phyloP scores from a whole-genome alignment of 2,888 invertebrate genomes.

The Miltochrista miniata region DNA sequence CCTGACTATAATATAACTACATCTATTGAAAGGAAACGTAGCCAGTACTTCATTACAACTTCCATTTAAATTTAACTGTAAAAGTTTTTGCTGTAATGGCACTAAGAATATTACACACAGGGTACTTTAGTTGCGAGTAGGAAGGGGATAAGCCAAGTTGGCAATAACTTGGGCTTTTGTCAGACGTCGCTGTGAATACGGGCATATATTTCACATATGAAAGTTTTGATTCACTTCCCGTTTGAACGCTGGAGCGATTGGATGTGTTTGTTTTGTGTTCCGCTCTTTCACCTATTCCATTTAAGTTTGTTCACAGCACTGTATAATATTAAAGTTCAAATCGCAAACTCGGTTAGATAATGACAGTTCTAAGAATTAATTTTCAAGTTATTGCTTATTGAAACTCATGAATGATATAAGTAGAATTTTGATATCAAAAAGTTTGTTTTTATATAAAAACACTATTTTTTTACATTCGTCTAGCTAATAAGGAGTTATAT shows the following conservation, averaged over 20 bases:
- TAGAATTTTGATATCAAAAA: too few relatives aligned
- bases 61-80: slow-evolving; percentile 24
- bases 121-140: slow-evolving; percentile 22
- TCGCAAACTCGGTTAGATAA: too few relatives aligned
- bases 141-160: slow-evolving; percentile 31
- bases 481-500: too few relatives aligned
- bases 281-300: not conserved
- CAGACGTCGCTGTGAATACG: slow-evolving; percentile 25
- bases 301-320: not conserved
- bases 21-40: not conserved
- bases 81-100: slow-evolving; percentile 28
- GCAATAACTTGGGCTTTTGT: slow-evolving; percentile 32
- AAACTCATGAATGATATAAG: too few relatives aligned
- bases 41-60: slow-evolving; percentile 29
- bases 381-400: too few relatives aligned
- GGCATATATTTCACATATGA: slow-evolving; percentile 33
- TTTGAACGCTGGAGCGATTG: slow-evolving; percentile 8
- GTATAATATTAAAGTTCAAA: too few relatives aligned
- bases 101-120: slow-evolving; percentile 28
- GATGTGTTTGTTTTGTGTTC: slow-evolving; percentile 2
- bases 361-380: too few relatives aligned
- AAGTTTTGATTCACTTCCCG: slow-evolving; percentile 21
- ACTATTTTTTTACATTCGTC: too few relatives aligned
- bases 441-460: too few relatives aligned
- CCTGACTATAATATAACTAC: not conserved